Conservation (phyloP, 2,113 vertebrate species). For the Semicossyphus pulcher region DNA sequence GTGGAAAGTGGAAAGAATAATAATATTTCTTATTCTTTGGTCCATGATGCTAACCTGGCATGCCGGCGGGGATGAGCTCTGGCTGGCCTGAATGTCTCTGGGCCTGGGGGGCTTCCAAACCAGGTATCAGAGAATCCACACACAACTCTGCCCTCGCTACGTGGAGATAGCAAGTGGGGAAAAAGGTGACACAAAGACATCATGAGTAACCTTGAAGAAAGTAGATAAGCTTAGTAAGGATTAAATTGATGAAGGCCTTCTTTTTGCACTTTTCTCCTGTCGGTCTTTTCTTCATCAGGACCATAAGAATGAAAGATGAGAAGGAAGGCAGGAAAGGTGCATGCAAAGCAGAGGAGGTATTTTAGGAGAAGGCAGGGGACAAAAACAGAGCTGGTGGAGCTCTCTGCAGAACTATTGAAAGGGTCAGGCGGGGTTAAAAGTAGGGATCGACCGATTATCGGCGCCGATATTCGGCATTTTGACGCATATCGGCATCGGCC, state of each 20-base stretch:
- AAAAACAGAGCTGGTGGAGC: slow-evolving; percentile 45
- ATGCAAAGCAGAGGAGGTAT: slow-evolving; percentile 18
- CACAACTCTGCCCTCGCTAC: slow-evolving; percentile 81
- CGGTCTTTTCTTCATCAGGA: slow-evolving; percentile 65
- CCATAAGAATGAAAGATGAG: slow-evolving; percentile 61
- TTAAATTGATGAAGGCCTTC: not conserved
- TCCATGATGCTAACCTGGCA: slow-evolving; percentile 89
- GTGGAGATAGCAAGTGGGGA: slow-evolving; percentile 32
- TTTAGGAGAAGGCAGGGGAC: slow-evolving; percentile 19
- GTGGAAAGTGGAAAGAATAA: not conserved
- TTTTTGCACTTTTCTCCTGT: slow-evolving; percentile 12
- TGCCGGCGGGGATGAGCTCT: slow-evolving; percentile 85
- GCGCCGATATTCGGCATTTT: too few species aligned
- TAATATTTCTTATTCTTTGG: not conserved
- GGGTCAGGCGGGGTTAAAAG: slow-evolving; percentile 90
- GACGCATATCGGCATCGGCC: too few species aligned
- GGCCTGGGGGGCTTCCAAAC: slow-evolving; percentile 89
- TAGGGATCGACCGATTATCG: too few species aligned
- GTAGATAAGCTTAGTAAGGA: not conserved
- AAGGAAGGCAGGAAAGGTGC: slow-evolving; percentile 8
- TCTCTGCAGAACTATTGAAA: slow-evolving; percentile 87
- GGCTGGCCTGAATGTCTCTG: slow-evolving; percentile 87
- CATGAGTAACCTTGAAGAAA: slow-evolving; percentile 15
- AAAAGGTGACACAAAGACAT: slow-evolving; percentile 12
- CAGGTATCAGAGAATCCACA: slow-evolving; percentile 93